phyloP scores from a whole-genome alignment of 2,797 vertebrate species.

The Amniataba percoides region DNA sequence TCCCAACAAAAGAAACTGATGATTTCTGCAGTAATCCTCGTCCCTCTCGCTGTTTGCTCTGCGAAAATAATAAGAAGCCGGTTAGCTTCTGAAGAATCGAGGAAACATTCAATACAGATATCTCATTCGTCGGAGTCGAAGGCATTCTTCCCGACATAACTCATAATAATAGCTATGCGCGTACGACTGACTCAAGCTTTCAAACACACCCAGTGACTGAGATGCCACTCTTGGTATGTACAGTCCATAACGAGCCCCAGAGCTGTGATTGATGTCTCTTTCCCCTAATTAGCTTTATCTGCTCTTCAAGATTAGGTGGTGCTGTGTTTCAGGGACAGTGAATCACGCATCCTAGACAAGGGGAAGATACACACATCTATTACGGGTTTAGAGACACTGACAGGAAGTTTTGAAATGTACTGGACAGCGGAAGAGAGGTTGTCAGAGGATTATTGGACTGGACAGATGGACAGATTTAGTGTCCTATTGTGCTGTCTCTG shows the following conservation, averaged over 20 bases:
- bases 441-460: conserved; percentile 7
- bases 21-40: conserved; percentile 52
- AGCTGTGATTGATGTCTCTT: conserved; percentile 85
- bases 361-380: conserved; percentile 81
- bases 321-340: conserved; percentile 77
- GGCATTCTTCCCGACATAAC: conserved; percentile 63
- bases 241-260: conserved; percentile 51
- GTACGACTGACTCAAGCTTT: conserved; percentile 49
- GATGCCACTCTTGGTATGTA: conserved; percentile 74
- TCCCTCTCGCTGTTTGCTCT: background rate
- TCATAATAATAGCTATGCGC: conserved; percentile 66
- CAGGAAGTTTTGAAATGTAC: conserved; percentile 67
- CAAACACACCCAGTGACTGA: conserved; percentile 82
- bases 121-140: conserved; percentile 20
- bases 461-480: background rate
- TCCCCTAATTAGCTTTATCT: conserved; percentile 88
- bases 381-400: conserved; percentile 69
- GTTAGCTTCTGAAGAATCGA: conserved; percentile 17
- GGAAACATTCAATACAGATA: conserved; percentile 43
- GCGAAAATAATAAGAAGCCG: conserved; percentile 25
- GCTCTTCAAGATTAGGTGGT: conserved; percentile 77
- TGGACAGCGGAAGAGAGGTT: conserved; percentile 55
- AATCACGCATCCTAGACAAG: conserved; percentile 72
- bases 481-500: background rate
- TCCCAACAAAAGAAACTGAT: conserved; percentile 49